These are phyloP conservation scores for Ploceus nigricollis DNA, from an alignment of 2,113 vertebrate species.

Conservation along the genomic window DNA sequence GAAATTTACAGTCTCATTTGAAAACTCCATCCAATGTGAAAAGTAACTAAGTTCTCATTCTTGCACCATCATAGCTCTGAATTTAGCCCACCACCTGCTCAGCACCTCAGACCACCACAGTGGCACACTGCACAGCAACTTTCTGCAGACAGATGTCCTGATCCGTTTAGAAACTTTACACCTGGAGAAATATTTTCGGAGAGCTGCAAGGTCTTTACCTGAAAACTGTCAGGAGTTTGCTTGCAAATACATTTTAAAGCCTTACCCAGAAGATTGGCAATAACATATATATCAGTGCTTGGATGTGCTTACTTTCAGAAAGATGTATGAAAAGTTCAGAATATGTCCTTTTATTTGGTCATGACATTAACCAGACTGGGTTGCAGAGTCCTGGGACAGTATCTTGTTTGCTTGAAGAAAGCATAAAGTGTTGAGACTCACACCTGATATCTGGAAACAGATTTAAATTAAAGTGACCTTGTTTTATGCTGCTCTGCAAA, in stretches of 20 bases:
- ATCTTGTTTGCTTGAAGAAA: not conserved
- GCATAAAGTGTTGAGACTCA: not conserved
- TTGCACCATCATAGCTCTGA: not conserved
- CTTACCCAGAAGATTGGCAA: not conserved
- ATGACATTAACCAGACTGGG: not conserved
- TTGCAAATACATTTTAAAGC: not conserved
- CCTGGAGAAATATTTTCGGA: not conserved
- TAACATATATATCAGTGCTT: not conserved
- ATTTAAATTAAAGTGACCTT: not conserved
- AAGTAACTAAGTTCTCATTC: not conserved
- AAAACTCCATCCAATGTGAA: not conserved
- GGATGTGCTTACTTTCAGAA: not conserved
- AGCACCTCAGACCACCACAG: not conserved
- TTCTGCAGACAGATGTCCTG: not conserved
- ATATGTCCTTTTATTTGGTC: not conserved
- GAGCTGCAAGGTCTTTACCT: not conserved
- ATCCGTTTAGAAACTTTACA: not conserved
- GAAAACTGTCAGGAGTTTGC: not conserved
- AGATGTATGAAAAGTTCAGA: not conserved
- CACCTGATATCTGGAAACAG: not conserved
- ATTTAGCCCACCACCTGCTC: not conserved
- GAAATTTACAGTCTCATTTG: not conserved
- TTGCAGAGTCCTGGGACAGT: not conserved
- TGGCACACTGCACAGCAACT: not conserved
- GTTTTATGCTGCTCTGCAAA: not conserved